These are phyloP conservation scores for Calonectris borealis DNA, from an alignment of 2,113 vertebrate genomes.

Conservation along the genomic window DNA sequence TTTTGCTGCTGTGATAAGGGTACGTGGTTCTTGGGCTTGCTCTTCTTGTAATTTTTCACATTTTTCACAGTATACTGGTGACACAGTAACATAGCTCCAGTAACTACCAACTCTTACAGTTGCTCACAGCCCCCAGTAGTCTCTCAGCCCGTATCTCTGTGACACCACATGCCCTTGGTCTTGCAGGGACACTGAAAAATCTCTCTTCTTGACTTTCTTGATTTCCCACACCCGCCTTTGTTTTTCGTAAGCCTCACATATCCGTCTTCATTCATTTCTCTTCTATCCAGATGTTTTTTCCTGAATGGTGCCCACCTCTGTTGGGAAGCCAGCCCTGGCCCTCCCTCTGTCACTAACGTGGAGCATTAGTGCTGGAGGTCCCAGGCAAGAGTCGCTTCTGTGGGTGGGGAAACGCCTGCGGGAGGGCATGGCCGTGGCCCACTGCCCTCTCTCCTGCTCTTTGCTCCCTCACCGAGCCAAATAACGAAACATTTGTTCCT, in stretches of 20 bases:
- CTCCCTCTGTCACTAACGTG: neutral
- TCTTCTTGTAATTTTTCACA: neutral
- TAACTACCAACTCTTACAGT: neutral
- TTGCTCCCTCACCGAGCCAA: neutral
- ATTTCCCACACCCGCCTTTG: neutral
- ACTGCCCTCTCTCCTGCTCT: neutral
- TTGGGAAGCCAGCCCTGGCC: neutral
- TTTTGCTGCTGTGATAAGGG: neutral
- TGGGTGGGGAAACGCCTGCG: neutral
- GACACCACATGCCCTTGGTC: rapidly evolving
- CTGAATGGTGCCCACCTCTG: neutral
- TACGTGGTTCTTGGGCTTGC: neutral
- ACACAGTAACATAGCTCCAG: neutral
- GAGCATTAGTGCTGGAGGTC: neutral
- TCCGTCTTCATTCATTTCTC: neutral
- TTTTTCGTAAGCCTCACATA: neutral
- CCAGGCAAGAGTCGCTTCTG: neutral
- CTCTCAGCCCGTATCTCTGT: neutral
- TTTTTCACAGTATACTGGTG: neutral
- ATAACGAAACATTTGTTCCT: slow-evolving; percentile 1
- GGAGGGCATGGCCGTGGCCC: neutral
- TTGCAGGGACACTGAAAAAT: neutral
- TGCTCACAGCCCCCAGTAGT: neutral
- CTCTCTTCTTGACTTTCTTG: neutral
- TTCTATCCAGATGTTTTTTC: neutral